These are phyloP conservation scores for Hydroisotoma schaefferi DNA, from an alignment of 2,888 invertebrate genomes.

Conservation along the genomic window DNA sequence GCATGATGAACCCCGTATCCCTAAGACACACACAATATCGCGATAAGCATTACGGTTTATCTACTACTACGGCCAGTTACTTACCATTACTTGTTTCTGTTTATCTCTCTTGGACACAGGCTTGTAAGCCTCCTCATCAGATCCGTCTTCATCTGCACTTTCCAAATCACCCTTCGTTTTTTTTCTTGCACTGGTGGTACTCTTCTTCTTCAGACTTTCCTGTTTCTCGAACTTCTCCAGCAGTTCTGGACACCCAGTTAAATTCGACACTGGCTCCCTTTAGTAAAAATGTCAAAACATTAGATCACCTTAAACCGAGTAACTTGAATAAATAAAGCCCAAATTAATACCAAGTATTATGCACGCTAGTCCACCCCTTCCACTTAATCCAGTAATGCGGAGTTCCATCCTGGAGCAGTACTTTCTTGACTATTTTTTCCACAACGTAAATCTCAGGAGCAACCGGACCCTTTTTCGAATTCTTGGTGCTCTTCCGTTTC, in stretches of 20 bases:
- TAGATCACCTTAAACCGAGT: slow-evolving; percentile 17
- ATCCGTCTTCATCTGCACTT: slow-evolving; percentile 8
- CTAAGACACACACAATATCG: too few species aligned
- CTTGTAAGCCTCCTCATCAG: neutral
- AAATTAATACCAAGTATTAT: slow-evolving; percentile 13
- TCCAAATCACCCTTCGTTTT: neutral
- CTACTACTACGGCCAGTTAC: too few species aligned
- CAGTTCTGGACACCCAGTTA: slow-evolving; percentile 30
- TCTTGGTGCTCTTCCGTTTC: slow-evolving; percentile 8
- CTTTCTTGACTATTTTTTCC: slow-evolving; percentile 33
- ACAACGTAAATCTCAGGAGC: slow-evolving; percentile 29
- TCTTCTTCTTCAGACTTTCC: slow-evolving; percentile 9
- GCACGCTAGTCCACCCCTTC: slow-evolving; percentile 32
- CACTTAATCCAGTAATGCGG: slow-evolving; percentile 38
- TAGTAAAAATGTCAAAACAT: too few species aligned
- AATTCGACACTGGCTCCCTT: slow-evolving; percentile 33
- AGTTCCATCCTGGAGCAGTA: slow-evolving; percentile 16
- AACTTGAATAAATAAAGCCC: neutral
- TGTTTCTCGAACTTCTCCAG: slow-evolving; percentile 21
- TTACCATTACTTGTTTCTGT: too few species aligned
- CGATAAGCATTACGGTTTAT: too few species aligned
- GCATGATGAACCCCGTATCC: slow-evolving; percentile 5
- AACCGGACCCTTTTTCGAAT: neutral
- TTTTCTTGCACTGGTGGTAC: too few species aligned
- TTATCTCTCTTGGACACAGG: too few species aligned